These are phyloP conservation scores for Rhinogobio ventralis DNA, from an alignment of 2,797 vertebrate species.

Conservation along the genomic window DNA sequence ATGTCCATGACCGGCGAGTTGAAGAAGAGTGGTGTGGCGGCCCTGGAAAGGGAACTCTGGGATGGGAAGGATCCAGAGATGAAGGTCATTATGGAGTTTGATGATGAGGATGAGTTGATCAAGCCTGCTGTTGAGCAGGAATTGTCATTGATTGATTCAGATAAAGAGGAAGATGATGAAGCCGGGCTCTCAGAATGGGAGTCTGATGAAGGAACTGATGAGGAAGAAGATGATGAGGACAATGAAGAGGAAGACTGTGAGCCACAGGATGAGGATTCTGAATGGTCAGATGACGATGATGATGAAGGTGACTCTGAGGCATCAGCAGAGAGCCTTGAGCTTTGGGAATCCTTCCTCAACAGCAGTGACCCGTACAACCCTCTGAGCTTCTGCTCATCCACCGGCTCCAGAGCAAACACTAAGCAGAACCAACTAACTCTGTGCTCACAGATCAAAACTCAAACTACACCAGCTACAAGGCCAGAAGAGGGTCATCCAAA, in stretches of 20 bases:
- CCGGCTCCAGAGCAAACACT: constrained; percentile 15
- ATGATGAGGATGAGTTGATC: not conserved
- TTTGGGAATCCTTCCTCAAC: constrained; percentile 58
- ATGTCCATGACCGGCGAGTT: constrained; percentile 27
- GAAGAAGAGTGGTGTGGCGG: constrained; percentile 12
- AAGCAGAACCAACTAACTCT: not conserved
- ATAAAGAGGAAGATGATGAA: constrained; percentile 24
- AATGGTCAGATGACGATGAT: constrained; percentile 52
- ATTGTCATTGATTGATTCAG: not conserved
- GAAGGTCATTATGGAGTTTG: not conserved
- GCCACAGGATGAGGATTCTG: constrained; percentile 37
- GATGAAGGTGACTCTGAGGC: constrained; percentile 29
- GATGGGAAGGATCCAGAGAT: constrained; percentile 3
- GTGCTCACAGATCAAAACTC: not conserved
- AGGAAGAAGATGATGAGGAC: constrained; percentile 12
- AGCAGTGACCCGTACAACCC: constrained; percentile 52
- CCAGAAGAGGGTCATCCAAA: not conserved
- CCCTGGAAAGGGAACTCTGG: not conserved
- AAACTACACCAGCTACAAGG: not conserved
- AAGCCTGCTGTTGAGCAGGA: not conserved
- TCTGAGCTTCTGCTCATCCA: constrained; percentile 43
- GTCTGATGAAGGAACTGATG: constrained; percentile 25
- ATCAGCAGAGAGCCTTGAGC: constrained; percentile 40
- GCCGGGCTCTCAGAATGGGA: constrained; percentile 33
- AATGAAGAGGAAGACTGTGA: not conserved